These are phyloP conservation scores for Acronicta aceris DNA, from an alignment of 2,888 invertebrate species.

Conservation along the genomic window DNA sequence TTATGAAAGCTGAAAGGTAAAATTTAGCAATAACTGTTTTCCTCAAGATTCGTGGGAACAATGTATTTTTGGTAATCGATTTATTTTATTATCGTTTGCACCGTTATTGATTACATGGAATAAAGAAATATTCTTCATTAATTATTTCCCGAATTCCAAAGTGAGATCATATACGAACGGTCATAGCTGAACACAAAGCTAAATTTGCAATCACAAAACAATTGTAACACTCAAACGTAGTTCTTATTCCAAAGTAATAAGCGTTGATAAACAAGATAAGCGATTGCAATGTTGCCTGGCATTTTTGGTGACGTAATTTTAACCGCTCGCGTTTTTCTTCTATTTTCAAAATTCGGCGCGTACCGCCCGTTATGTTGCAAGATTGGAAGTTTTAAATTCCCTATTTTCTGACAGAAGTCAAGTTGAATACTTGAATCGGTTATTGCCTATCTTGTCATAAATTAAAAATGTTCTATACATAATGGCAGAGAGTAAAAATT, in stretches of 20 bases:
- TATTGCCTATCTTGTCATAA: neutral
- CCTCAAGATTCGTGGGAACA: constrained; percentile 22
- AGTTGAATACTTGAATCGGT: neutral
- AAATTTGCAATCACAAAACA: constrained; percentile 9
- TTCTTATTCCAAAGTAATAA: constrained; percentile 19
- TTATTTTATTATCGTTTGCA: constrained; percentile 8
- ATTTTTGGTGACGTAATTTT: constrained; percentile 34
- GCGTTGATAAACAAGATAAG: constrained; percentile 7
- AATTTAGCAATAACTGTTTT: too few species aligned
- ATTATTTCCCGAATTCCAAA: constrained; percentile 40
- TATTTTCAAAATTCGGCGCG: constrained; percentile 48
- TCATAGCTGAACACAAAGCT: constrained; percentile 32
- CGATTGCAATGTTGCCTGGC: constrained; percentile 4
- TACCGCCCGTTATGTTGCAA: constrained; percentile 9
- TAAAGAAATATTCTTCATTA: constrained; percentile 30
- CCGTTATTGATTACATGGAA: constrained; percentile 42
- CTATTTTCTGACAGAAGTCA: neutral
- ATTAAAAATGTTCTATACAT: neutral
- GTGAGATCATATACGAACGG: constrained; percentile 48
- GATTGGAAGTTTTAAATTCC: neutral
- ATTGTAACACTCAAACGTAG: constrained; percentile 6
- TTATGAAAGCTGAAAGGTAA: too few species aligned
- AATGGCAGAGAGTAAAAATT: too few species aligned
- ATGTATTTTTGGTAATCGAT: constrained; percentile 19
- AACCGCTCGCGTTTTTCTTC: constrained; percentile 47